A percentile compares a stretch with the other conserved stretches of the same genome.
Evolutionary conservation across 2,888 invertebrate species (phyloP).

Genomic region (Nomada ferruginata): DNA sequence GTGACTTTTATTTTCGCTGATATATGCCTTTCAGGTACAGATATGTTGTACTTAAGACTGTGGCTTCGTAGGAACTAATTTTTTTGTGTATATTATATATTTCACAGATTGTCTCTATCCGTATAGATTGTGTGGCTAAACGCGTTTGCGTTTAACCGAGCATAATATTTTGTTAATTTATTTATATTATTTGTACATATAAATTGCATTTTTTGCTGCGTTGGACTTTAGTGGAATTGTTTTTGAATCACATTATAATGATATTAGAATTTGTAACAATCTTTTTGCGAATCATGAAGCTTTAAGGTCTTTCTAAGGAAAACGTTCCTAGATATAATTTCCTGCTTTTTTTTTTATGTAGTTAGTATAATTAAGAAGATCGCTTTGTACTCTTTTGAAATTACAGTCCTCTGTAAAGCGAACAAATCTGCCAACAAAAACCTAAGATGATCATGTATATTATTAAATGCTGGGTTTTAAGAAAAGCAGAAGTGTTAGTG

Average conservation of each 20-base stretch:
- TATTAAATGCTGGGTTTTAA: constrained; percentile 45
- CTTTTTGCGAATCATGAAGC: constrained; percentile 59
- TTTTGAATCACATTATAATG: constrained; percentile 61
- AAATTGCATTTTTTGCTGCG: constrained; percentile 73
- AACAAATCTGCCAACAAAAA: constrained; percentile 51
- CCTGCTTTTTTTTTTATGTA: constrained; percentile 53
- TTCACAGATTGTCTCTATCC: constrained; percentile 70
- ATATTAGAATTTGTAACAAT: constrained; percentile 68
- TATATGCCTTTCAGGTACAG: constrained; percentile 76
- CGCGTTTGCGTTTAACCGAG: constrained; percentile 62
- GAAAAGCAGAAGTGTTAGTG: constrained; percentile 32
- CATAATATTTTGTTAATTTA: constrained; percentile 77
- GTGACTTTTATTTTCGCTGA: constrained; percentile 58
- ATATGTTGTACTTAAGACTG: constrained; percentile 81
- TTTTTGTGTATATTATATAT: constrained; percentile 70
- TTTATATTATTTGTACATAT: constrained; percentile 78
- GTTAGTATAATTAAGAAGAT: constrained; percentile 45
- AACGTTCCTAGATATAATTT: constrained; percentile 71
- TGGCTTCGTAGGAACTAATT: constrained; percentile 75
- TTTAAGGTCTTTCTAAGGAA: constrained; percentile 70
- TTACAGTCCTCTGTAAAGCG: constrained; percentile 44
- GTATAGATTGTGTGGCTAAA: constrained; percentile 63
- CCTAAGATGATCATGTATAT: constrained; percentile 48
- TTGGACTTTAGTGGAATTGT: constrained; percentile 66
- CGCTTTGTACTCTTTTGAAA: constrained; percentile 36